Conservation (phyloP, 2,113 vertebrate species). For the Podilymbus podiceps region DNA sequence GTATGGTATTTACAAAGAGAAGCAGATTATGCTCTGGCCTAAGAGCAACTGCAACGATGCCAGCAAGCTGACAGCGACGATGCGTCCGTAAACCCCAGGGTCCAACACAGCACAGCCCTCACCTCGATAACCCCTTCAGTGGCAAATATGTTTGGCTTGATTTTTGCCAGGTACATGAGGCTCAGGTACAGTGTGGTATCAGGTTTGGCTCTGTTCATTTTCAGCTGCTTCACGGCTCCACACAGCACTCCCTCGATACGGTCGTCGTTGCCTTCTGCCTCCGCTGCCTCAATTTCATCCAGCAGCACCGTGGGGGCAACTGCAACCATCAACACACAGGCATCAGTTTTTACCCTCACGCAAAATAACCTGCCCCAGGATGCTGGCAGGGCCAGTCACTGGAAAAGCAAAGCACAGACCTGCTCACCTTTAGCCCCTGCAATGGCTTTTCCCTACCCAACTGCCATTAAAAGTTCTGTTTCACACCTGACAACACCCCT, state of each 20-base stretch:
- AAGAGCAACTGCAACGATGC: neutral
- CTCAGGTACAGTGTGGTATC: conserved; percentile 92
- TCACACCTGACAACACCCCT: neutral
- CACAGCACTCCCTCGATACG: conserved; percentile 93
- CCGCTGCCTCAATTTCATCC: conserved; percentile 94
- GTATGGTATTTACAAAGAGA: neutral
- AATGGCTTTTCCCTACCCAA: neutral
- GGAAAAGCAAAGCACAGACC: neutral
- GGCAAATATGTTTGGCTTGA: conserved; percentile 98
- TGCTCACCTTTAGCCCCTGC: neutral
- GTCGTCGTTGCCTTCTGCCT: conserved; percentile 92
- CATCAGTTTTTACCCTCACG: neutral
- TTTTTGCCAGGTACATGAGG: conserved; percentile 97
- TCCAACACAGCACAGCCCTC: neutral
- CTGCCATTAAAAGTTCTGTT: neutral
- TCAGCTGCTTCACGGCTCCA: conserved; percentile 92
- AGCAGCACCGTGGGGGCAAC: conserved; percentile 86
- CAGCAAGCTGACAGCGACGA: neutral
- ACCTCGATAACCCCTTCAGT: conserved; percentile 98
- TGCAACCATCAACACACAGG: conserved; percentile 2
- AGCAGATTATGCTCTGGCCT: accelerated
- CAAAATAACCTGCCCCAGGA: neutral
- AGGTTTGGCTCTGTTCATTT: conserved; percentile 92
- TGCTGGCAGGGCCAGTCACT: neutral
- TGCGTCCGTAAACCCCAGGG: accelerated